A percentile compares a stretch with the other conserved stretches of the same genome.
These are phyloP conservation scores for Sphecodes monilicornis DNA, from an alignment of 2,888 invertebrate genomes.

Conservation along the genomic window DNA sequence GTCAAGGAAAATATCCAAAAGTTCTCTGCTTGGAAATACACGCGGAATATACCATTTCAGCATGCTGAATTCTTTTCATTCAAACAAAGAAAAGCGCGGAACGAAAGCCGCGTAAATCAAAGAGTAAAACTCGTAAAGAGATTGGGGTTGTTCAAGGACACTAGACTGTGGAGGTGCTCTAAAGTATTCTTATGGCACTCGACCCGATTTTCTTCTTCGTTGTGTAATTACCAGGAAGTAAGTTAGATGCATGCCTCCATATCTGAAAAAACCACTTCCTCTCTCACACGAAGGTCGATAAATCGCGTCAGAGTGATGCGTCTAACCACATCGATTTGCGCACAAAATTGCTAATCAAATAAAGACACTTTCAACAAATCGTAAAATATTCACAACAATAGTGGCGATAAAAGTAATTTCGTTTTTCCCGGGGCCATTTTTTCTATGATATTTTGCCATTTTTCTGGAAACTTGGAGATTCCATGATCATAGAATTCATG, in stretches of 20 bases:
- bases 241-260: slow-evolving; percentile 17
- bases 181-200: slow-evolving; percentile 63
- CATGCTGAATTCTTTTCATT: not conserved
- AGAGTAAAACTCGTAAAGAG: slow-evolving; percentile 31
- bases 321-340: not conserved
- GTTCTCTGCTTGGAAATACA: not conserved
- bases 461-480: too few relatives aligned
- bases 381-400: not conserved
- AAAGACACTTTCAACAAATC: not conserved
- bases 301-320: not conserved
- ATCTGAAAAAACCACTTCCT: not conserved
- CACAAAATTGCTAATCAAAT: not conserved
- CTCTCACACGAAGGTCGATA: not conserved
- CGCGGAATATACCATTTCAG: slow-evolving; percentile 9
- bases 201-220: slow-evolving; percentile 61
- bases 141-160: slow-evolving; percentile 51
- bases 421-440: too few relatives aligned
- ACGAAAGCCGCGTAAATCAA: slow-evolving; percentile 33
- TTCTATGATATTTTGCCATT: too few relatives aligned
- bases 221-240: slow-evolving; percentile 41
- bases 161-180: slow-evolving; percentile 44
- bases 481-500: too few relatives aligned
- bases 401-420: too few relatives aligned
- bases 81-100: slow-evolving; percentile 9
- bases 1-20: not conserved